Conservation (phyloP, 2,797 vertebrate genomes). For the Lagorchestes hirsutus region DNA sequence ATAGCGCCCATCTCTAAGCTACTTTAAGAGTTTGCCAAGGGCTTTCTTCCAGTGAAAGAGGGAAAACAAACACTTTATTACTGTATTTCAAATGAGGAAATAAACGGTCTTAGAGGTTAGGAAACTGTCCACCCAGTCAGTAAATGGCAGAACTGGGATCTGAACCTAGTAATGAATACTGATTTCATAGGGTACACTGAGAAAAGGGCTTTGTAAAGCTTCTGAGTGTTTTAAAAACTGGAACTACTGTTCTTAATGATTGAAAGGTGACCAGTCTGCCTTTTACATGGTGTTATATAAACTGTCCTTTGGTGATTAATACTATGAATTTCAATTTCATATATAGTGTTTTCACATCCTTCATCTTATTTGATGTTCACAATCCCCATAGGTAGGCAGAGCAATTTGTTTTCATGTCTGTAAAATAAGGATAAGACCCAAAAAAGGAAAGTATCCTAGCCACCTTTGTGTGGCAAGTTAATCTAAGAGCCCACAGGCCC, state of each 20-base stretch:
- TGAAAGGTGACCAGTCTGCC: background rate
- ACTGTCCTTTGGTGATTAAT: background rate
- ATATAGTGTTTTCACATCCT: background rate
- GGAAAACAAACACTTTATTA: background rate
- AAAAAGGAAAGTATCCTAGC: too few relatives aligned
- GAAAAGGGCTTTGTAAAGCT: background rate
- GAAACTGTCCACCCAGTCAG: background rate
- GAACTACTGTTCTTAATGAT: background rate
- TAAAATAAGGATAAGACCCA: too few relatives aligned
- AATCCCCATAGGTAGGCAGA: background rate
- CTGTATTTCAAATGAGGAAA: too few relatives aligned
- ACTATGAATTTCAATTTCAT: background rate
- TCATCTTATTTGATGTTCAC: background rate
- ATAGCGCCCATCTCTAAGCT: background rate
- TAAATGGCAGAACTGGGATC: background rate
- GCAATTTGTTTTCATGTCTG: too few relatives aligned
- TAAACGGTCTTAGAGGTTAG: too few relatives aligned
- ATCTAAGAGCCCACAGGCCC: too few relatives aligned
- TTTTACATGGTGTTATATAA: background rate
- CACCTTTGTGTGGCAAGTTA: too few relatives aligned
- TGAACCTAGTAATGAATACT: background rate
- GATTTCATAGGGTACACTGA: background rate
- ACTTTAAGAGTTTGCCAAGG: background rate
- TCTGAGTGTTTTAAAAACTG: background rate
- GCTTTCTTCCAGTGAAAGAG: background rate